Conservation (phyloP, 1,140 invertebrate genomes). For the Portunus trituberculatus region DNA sequence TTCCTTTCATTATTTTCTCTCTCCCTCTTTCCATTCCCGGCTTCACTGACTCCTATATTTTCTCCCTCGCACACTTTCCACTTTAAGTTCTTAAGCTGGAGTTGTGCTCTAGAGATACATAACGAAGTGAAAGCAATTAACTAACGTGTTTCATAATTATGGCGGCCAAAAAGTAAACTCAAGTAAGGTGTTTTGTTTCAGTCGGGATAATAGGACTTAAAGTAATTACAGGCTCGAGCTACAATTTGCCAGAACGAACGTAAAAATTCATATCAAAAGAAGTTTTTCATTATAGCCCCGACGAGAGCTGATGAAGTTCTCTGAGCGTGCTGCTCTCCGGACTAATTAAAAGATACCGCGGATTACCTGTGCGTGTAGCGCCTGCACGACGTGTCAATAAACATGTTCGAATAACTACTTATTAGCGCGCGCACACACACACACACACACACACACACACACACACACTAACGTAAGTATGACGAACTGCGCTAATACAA, state of each 20-base stretch:
- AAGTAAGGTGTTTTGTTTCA: slow-evolving; percentile 64
- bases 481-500: no score
- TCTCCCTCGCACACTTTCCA: background rate
- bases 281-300: slow-evolving; percentile 44
- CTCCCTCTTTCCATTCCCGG: background rate
- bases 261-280: slow-evolving; percentile 59
- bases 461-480: background rate
- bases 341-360: slow-evolving; percentile 41
- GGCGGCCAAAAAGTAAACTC: slow-evolving; percentile 37
- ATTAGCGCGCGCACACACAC: background rate
- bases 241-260: slow-evolving; percentile 51
- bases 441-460: background rate
- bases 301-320: slow-evolving; percentile 44
- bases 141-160: slow-evolving; percentile 65
- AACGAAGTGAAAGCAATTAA: slow-evolving; percentile 56
- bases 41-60: background rate
- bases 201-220: slow-evolving; percentile 65
- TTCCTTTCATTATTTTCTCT: slow-evolving; percentile 30
- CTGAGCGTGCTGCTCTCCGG: background rate
- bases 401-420: background rate
- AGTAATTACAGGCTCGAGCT: slow-evolving; percentile 59
- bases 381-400: background rate
- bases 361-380: no score
- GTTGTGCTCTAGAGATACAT: slow-evolving; percentile 36
- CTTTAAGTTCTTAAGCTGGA: slow-evolving; percentile 26